A percentile compares a stretch with the other conserved stretches of the same genome.
phyloP scores from a whole-genome alignment of 2,888 invertebrate species.

The Dryobota labecula region DNA sequence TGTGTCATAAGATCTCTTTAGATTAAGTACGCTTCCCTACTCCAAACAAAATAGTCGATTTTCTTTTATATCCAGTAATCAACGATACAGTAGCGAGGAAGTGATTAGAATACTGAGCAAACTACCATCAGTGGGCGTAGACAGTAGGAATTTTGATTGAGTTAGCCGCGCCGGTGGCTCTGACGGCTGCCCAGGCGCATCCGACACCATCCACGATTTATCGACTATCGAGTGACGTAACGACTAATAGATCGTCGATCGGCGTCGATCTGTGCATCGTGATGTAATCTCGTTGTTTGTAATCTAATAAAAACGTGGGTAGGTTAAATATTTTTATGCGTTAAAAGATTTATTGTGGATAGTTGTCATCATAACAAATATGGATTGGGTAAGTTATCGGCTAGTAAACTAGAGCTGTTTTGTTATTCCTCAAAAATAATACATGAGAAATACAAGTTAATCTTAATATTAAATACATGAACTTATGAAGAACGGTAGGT shows the following conservation, averaged over 20 bases:
- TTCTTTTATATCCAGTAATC: slow-evolving; percentile 48
- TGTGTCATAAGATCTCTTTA: not conserved
- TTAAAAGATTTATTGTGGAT: slow-evolving; percentile 40
- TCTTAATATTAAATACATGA: too few relatives aligned
- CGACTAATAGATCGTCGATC: slow-evolving; percentile 55
- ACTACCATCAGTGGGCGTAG: slow-evolving; percentile 63
- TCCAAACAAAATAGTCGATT: slow-evolving; percentile 20
- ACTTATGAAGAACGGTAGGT: too few relatives aligned
- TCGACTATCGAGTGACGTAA: slow-evolving; percentile 66
- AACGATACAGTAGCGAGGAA: slow-evolving; percentile 62
- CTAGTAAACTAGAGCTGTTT: slow-evolving; percentile 20
- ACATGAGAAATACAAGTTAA: too few relatives aligned
- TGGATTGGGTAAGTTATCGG: slow-evolving; percentile 10
- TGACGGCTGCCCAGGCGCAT: slow-evolving; percentile 57
- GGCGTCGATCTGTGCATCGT: slow-evolving; percentile 27
- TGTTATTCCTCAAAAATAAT: too few relatives aligned
- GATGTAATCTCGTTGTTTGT: slow-evolving; percentile 57
- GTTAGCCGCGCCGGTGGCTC: slow-evolving; percentile 67
- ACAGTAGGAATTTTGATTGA: slow-evolving; percentile 79
- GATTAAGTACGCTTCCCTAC: not conserved
- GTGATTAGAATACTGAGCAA: slow-evolving; percentile 61
- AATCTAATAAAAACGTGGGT: slow-evolving; percentile 63
- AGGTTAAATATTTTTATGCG: slow-evolving; percentile 59
- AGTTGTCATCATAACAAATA: slow-evolving; percentile 50
- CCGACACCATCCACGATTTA: slow-evolving; percentile 66